phyloP scores from a whole-genome alignment of 2,888 invertebrate species.

The Conomelus anceps region DNA sequence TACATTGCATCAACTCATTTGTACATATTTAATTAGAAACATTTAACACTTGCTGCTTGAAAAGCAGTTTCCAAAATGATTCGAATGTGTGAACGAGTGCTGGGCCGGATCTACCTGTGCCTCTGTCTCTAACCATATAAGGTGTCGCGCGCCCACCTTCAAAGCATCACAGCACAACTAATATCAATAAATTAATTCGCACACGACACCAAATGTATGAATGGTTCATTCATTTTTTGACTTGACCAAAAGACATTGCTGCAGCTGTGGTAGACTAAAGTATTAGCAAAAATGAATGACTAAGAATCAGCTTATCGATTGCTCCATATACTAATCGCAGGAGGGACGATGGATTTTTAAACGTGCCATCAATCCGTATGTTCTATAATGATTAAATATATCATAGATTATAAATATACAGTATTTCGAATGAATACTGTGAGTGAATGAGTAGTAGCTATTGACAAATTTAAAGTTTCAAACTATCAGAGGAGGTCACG shows the following conservation, averaged over 20 bases:
- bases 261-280: not conserved
- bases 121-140: not conserved
- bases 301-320: too few relatives aligned
- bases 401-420: too few relatives aligned
- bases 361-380: too few relatives aligned
- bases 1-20: not conserved
- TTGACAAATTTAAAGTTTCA: too few relatives aligned
- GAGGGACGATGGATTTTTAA: too few relatives aligned
- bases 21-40: not conserved
- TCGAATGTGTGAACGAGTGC: not conserved
- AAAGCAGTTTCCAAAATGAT: not conserved
- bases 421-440: too few relatives aligned
- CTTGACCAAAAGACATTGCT: not conserved
- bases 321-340: too few relatives aligned
- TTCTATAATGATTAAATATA: too few relatives aligned
- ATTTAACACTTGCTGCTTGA: too few relatives aligned
- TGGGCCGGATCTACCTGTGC: not conserved
- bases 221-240: not conserved
- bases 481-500: too few relatives aligned
- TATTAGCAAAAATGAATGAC: not conserved
- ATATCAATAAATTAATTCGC: not conserved
- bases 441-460: too few relatives aligned
- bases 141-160: slow-evolving; percentile 3
- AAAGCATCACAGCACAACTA: not conserved
- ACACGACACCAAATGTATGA: not conserved